Evolutionary conservation across 2,888 invertebrate species (phyloP), one percentile per base, ranked within the genome.

Genomic region (Drosophila subsilvestris): DNA sequence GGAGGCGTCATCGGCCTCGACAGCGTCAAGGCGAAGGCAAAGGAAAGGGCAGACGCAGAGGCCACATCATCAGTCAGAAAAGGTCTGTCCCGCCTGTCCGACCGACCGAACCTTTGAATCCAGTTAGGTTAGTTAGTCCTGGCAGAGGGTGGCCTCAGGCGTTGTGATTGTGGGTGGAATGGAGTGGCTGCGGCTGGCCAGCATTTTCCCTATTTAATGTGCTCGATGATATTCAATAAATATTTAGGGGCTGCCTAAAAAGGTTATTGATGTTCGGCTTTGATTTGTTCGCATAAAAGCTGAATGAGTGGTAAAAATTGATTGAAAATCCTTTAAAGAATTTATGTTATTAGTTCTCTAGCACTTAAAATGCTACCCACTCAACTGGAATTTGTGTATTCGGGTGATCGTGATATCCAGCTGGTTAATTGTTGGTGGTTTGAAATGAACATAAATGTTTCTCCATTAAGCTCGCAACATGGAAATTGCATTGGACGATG

Each of bases 1-100:
- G 89, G 89, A 88, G 85, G 85, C 79, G 89, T 88, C 87, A 85
- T 81, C 85, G 78, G 69, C 72, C 66, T 71, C 75, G 72, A 60
- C 81, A 75, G 49, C 58, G 48, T 56, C 74, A 65, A 29, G 63
- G 57, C 74, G 59, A 14, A 29, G 60, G 57, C 74, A 62, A 14
- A 17, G 45, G 60, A 69, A 68, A 47, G 32, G 72, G 55, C 78
- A 59, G 20, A 22, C 42, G 42, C 47, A 50, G 63, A n/a, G 44
- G 65, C 66, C 55, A 48, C 74, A 83, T 88, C 83, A 83, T 83
- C 83, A 88, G 83, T 83, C 88, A 83, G 83, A 51, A 55, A 74
- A 37, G n/a, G 37, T 37, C n/a, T 55, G 66, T 78, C 63, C 63
- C 81, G 63, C 76, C 70, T 44, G 63, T 78, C 59, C 79, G 7